Evolutionary conservation across 2,888 invertebrate species (phyloP).

Genomic region (Caenorhabditis sp.): DNA sequence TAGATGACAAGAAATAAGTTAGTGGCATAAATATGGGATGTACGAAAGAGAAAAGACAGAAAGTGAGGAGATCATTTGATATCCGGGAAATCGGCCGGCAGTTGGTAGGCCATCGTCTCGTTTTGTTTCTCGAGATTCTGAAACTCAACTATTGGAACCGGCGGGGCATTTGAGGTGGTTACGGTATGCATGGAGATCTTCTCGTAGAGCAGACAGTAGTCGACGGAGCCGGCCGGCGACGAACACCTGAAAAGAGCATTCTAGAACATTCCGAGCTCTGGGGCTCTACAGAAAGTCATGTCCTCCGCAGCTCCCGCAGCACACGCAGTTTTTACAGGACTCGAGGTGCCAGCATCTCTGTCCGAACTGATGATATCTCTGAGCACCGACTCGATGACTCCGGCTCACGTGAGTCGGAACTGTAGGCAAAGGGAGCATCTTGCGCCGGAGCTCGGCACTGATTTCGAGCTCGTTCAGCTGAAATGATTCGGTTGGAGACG

Average conservation of each 20-base stretch:
- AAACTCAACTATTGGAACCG: too few relatives aligned
- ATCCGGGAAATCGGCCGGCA: slow-evolving; percentile 19
- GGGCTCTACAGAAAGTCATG: neutral
- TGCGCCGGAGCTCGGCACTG: neutral
- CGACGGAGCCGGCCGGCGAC: slow-evolving; percentile 2
- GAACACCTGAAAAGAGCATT: neutral
- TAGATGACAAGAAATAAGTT: neutral
- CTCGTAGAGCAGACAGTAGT: slow-evolving; percentile 16
- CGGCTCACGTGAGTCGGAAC: neutral
- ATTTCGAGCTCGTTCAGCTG: neutral
- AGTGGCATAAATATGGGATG: neutral
- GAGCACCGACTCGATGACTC: slow-evolving; percentile 13
- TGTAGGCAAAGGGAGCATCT: slow-evolving; percentile 8
- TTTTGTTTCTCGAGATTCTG: slow-evolving; percentile 9
- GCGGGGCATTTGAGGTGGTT: too few relatives aligned
- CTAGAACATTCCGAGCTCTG: neutral
- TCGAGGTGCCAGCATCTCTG: slow-evolving; percentile 10
- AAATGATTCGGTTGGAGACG: neutral
- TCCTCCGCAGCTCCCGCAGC: slow-evolving; percentile 21
- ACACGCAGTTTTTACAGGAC: slow-evolving; percentile 6
- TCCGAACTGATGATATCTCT: neutral
- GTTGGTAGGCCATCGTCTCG: neutral
- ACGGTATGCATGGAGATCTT: neutral
- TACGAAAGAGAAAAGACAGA: neutral
- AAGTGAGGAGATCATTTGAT: neutral